These are phyloP conservation scores for Gallinago media DNA, from an alignment of 2,113 vertebrate species.

Conservation along the genomic window DNA sequence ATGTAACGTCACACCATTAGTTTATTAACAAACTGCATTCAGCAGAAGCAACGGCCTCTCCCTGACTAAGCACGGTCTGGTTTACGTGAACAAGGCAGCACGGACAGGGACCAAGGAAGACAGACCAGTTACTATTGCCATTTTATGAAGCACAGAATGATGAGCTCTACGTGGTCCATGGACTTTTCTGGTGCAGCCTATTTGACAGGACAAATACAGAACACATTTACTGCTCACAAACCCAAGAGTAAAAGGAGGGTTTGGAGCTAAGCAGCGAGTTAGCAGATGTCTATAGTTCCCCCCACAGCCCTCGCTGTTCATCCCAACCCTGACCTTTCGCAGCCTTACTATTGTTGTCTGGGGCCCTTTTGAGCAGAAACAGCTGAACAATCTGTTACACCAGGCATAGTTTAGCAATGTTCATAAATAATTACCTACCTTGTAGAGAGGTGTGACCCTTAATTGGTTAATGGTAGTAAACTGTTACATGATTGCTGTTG, in stretches of 20 bases:
- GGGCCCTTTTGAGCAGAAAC: not conserved
- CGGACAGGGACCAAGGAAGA: not conserved
- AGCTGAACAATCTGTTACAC: constrained; percentile 25
- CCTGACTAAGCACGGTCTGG: not conserved
- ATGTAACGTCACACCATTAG: not conserved
- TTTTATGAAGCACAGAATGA: not conserved
- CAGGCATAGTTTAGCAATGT: not conserved
- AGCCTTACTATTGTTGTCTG: not conserved
- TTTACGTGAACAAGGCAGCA: rapidly evolving
- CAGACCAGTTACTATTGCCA: not conserved
- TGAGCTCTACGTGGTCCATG: rapidly evolving
- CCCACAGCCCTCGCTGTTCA: not conserved
- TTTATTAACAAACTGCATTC: not conserved
- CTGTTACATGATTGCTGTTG: not conserved
- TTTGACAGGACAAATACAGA: not conserved
- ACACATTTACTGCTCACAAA: not conserved
- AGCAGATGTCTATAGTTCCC: constrained; percentile 14
- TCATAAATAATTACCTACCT: not conserved
- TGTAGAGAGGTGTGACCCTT: not conserved
- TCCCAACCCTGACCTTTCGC: not conserved
- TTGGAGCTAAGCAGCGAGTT: not conserved
- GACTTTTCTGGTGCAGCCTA: not conserved
- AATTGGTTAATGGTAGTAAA: not conserved
- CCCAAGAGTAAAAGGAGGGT: not conserved
- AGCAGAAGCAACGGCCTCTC: not conserved